Evolutionary conservation across 2,113 vertebrate genomes (phyloP), one percentile per base, ranked within the genome.

Genomic region (Urocynchramus pylzowi): DNA sequence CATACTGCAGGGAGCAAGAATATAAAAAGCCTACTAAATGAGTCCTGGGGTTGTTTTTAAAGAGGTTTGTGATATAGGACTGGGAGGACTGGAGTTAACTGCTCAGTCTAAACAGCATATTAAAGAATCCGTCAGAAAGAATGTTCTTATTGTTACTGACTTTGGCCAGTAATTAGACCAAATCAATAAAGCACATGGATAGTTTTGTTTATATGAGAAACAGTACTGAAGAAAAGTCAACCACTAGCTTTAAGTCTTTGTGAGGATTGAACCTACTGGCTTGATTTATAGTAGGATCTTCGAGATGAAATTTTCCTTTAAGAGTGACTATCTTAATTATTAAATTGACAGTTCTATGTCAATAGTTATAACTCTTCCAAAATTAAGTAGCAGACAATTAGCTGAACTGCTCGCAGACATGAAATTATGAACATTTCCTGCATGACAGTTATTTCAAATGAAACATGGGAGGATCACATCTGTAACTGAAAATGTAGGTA

Each of bases 351-450:
- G 47, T n/a, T 94, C 61, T 47, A 71, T 73, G 31, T 82, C 80
- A 79, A 87, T 68, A 93, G n/a, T 61, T 78, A 35, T 52, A 95
- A 87, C 21, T 70, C 41, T 82, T 49, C 37, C 69, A 64, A 89
- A 90, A 90, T 63, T 21, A 85, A 92, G 33, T n/a, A 97, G 85
- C 35, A 80, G 50, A 83, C 22, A 77, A 77, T 73, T 92, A 80
- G 30, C 35, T 74, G 57, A 90, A 74, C 37, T 8, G 5, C 41
- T 87, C 12, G 3, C 27, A 52, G 44, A 63, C 27, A 12, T 52
- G 64, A 13, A 81, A 60, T 93, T 78, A 71, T 28, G 42, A 90
- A 60, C 33, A 75, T 21, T 87, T 79, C 75, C 59, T 45, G 16
- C 8, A 3, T 22, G 45, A 44, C 4, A 69, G 33, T 35, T 79